These are phyloP conservation scores for Lerema accius DNA, from an alignment of 1,140 invertebrate species.

Conservation along the genomic window DNA sequence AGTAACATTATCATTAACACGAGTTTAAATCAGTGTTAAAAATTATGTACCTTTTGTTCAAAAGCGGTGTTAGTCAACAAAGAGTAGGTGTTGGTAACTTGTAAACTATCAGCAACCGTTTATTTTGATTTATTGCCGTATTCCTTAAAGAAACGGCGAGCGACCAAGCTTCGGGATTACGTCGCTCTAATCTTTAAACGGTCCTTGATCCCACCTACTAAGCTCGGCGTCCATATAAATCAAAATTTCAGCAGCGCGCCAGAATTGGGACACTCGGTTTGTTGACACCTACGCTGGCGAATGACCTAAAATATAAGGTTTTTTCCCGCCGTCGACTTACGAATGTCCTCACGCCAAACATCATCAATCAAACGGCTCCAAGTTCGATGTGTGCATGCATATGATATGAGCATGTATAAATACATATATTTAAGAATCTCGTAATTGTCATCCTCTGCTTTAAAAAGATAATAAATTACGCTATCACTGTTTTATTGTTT, in stretches of 20 bases:
- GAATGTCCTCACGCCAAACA: constrained; percentile 17
- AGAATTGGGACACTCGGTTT: constrained; percentile 22
- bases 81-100: no score
- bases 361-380: constrained; percentile 23
- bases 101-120: no score
- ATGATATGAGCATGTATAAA: constrained; percentile 1
- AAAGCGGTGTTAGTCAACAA: no score
- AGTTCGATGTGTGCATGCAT: constrained; percentile 5
- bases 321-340: constrained; percentile 12
- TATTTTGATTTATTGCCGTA: neutral
- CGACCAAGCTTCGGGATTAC: neutral
- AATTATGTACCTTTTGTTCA: no score
- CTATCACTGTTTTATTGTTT: no score
- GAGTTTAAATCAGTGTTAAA: no score
- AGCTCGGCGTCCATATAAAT: constrained; percentile 9
- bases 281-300: constrained; percentile 24
- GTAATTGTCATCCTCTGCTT: constrained; percentile 33
- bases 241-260: constrained; percentile 18
- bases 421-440: constrained; percentile 2
- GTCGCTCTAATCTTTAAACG: constrained; percentile 2
- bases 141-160: neutral
- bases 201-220: constrained; percentile 5
- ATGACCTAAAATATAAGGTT: constrained; percentile 18
- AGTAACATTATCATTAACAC: no score
- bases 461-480: constrained; percentile 26